These are phyloP conservation scores for Himalopsyche phryganea DNA, from an alignment of 1,140 invertebrate genomes.

Conservation along the genomic window DNA sequence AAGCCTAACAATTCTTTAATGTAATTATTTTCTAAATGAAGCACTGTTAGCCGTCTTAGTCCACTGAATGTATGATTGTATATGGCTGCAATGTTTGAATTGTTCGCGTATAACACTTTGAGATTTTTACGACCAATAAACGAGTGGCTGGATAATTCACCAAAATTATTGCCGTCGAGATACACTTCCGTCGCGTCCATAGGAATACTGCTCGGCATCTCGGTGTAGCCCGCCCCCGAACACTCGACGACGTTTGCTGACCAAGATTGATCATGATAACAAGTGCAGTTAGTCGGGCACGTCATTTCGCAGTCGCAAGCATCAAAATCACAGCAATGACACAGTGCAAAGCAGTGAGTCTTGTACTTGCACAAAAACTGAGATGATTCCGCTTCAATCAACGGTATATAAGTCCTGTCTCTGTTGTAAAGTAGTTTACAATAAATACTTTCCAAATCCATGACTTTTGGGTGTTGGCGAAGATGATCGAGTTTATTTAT, in stretches of 20 bases:
- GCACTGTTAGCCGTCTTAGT: slow-evolving; percentile 67
- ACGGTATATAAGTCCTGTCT: slow-evolving; percentile 73
- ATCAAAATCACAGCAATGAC: slow-evolving; percentile 93
- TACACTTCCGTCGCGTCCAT: slow-evolving; percentile 94
- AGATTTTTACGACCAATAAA: slow-evolving; percentile 88
- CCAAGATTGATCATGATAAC: slow-evolving; percentile 93
- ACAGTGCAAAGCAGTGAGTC: slow-evolving; percentile 87
- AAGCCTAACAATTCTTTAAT: slow-evolving; percentile 76
- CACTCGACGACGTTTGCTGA: slow-evolving; percentile 91
- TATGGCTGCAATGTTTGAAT: slow-evolving; percentile 78
- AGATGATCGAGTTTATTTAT: slow-evolving; percentile 72
- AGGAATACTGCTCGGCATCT: slow-evolving; percentile 82
- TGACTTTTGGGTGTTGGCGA: slow-evolving; percentile 81
- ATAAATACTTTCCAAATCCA: slow-evolving; percentile 87
- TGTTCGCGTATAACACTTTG: slow-evolving; percentile 82
- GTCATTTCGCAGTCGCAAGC: slow-evolving; percentile 95
- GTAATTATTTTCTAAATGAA: slow-evolving; percentile 83
- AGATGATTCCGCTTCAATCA: slow-evolving; percentile 78
- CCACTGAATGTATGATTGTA: slow-evolving; percentile 90
- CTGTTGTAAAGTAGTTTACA: slow-evolving; percentile 85
- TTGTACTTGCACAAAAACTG: slow-evolving; percentile 91
- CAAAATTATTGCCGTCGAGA: slow-evolving; percentile 86
- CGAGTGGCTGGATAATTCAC: slow-evolving; percentile 80
- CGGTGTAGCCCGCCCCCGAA: slow-evolving; percentile 71
- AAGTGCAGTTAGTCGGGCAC: slow-evolving; percentile 88